Evolutionary conservation across 2,113 vertebrate species (phyloP).

Genomic region (Urocynchramus pylzowi): DNA sequence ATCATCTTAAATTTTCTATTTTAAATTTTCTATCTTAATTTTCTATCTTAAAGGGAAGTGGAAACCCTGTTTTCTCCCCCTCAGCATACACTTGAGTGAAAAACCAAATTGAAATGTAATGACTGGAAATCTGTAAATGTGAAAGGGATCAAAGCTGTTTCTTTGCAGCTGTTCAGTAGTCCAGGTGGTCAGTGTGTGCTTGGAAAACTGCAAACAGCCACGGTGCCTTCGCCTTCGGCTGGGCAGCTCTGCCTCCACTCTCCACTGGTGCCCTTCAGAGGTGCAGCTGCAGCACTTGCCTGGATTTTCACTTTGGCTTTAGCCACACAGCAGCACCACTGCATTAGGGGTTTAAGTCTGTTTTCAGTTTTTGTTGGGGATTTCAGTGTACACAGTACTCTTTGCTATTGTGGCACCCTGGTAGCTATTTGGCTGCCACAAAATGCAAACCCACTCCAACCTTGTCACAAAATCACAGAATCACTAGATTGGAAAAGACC

Average conservation of each 20-base stretch:
- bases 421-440: neutral
- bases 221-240: fast-evolving
- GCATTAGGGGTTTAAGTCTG: neutral
- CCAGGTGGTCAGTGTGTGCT: neutral
- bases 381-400: neutral
- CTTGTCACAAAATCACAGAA: neutral
- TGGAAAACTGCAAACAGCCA: fast-evolving
- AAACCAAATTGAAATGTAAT: fast-evolving
- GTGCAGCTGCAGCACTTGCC: neutral
- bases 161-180: neutral
- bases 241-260: neutral
- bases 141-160: neutral
- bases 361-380: neutral
- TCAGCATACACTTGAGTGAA: neutral
- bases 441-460: neutral
- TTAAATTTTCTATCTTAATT: no score
- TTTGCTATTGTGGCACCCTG: neutral
- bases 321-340: neutral
- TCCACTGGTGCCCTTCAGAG: neutral
- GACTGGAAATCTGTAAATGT: neutral
- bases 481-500: neutral
- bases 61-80: neutral
- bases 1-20: no score
- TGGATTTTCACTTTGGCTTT: neutral
- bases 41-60: neutral